Base-by-base conservation (phyloP, 2,797 vertebrate species). In the Halcyon smyrnensis region DNA sequence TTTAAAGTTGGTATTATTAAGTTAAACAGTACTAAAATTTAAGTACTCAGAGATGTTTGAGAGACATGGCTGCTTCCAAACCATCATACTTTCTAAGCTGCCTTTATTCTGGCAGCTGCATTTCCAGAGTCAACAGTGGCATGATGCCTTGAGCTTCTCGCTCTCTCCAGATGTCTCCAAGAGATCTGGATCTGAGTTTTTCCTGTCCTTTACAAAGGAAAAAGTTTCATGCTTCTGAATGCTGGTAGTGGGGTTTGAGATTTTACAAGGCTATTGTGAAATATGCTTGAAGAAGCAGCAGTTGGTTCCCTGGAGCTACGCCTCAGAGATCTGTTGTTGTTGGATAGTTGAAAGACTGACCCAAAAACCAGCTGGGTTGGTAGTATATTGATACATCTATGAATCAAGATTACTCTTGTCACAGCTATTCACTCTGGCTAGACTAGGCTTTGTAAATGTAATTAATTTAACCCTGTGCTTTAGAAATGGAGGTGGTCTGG, bases 401-500 rank as follows among this genome's bases (percentile, higher is more conserved):
- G 50, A 20, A n/a, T 25, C n/a, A 41, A 60, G 76, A 59, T 89
- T 67, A n/a, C 13, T 25, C 53, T 78, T 63, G 30, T 48, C 84
- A 50, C 73, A 78, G 50, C 67, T 37, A 37, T 94, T 96, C 85
- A 71, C 12, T 45, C 18, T 15, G 20, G 39, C 63, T 83, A 81
- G 84, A 71, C 64, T 51, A 51, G 85, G 41, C 84, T 95, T 95
- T 91, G 39, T 43, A 73, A 91, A 70, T 23, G 12, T 81, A 53
- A 95, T 89, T 91, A 32, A 68, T 90, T 89, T 90, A 69, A 80
- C 57, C 32, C 46, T 81, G 17, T 62, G 41, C 94, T 92, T 92
- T 94, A 86, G 83, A 87, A 96, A 93, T 56, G 5, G 81, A 81
- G 78, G 90, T 93, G 75, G 89, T 82, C 91, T 88, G 65, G 21